phyloP scores from a whole-genome alignment of 2,888 invertebrate genomes.

The Heliconius erato region DNA sequence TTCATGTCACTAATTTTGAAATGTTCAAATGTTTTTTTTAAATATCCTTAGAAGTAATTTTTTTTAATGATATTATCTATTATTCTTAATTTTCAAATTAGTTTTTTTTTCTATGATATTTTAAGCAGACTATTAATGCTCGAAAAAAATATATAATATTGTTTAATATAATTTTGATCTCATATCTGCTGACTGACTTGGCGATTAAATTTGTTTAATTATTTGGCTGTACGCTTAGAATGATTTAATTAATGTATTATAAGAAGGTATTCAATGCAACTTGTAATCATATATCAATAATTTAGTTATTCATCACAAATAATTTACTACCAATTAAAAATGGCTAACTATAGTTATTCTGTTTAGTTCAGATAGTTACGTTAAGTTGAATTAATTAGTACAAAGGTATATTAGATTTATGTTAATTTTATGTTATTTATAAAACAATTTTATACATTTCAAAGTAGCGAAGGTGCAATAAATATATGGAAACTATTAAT shows the following conservation, averaged over 20 bases:
- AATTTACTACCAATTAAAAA: conserved; percentile 33
- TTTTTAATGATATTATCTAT: background rate
- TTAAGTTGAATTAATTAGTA: conserved; percentile 79
- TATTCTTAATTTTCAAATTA: background rate
- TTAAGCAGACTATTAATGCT: conserved; percentile 18
- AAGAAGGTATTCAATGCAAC: conserved; percentile 57
- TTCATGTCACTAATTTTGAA: background rate
- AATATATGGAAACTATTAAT: conserved; percentile 44
- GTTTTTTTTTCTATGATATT: background rate
- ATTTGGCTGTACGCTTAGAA: conserved; percentile 48
- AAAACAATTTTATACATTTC: conserved; percentile 54
- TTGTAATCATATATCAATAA: conserved; percentile 51
- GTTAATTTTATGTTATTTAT: conserved; percentile 55
- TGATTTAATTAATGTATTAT: conserved; percentile 51
- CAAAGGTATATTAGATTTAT: conserved; percentile 69
- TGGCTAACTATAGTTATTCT: conserved; percentile 35
- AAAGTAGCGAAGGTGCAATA: conserved; percentile 73
- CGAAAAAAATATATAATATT: conserved; percentile 2
- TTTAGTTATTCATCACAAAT: conserved; percentile 65
- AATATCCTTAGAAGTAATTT: background rate
- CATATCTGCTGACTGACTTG: conserved; percentile 71
- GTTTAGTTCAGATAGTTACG: conserved; percentile 47
- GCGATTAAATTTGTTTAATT: conserved; percentile 54
- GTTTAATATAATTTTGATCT: conserved; percentile 70
- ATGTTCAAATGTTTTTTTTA: background rate